Percentiles rank a stretch among this genome's conserved stretches.
phyloP scores from a whole-genome alignment of 1,140 invertebrate species.

The Trachymyrmex cornetzi region DNA sequence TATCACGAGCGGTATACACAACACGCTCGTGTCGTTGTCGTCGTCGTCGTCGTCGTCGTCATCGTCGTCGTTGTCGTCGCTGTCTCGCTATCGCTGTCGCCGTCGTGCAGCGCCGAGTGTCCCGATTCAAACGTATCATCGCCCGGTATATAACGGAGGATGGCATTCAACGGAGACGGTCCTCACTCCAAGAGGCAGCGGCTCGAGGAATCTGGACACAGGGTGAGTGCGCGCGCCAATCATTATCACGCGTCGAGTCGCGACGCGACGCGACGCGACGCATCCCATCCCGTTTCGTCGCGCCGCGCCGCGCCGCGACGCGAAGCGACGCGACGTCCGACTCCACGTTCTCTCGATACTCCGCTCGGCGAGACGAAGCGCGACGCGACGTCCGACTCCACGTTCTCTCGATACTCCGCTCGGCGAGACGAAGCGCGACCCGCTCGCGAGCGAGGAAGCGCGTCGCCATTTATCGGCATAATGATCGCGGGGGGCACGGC shows the following conservation, averaged over 20 bases:
- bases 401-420: too few relatives aligned
- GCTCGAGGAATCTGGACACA: conserved; percentile 87
- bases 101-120: conserved; percentile 60
- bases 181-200: conserved; percentile 87
- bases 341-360: too few relatives aligned
- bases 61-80: not conserved
- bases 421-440: too few relatives aligned
- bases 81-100: conserved; percentile 1
- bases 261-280: conserved; percentile 40
- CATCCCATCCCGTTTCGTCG: not conserved
- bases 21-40: conserved; percentile 64
- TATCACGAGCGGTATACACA: conserved; percentile 57
- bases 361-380: too few relatives aligned
- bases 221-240: conserved; percentile 82
- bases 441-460: conserved; percentile 12
- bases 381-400: too few relatives aligned
- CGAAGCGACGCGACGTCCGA: too few relatives aligned
- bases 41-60: not conserved
- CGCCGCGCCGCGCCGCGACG: too few relatives aligned
- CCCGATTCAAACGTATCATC: conserved; percentile 64
- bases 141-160: conserved; percentile 75
- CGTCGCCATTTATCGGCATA: conserved; percentile 79
- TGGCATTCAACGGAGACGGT: conserved; percentile 88
- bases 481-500: conserved; percentile 70
- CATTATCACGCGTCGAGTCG: conserved; percentile 15